Evolutionary conservation across 2,888 invertebrate genomes (phyloP).

Genomic region (Zootermopsis nevadensis): DNA sequence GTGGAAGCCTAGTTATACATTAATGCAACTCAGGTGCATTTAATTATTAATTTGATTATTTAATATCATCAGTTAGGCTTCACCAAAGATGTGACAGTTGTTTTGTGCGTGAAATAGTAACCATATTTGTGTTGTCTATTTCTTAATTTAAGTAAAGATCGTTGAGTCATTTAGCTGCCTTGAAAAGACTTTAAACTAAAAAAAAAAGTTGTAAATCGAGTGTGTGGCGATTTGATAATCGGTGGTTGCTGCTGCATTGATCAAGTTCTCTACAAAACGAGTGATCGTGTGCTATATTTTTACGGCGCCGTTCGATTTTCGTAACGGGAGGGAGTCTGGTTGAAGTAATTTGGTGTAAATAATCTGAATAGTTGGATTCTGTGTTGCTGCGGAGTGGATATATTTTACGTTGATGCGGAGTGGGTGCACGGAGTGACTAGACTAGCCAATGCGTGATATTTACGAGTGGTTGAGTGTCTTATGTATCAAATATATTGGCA

Average conservation of each 20-base stretch:
- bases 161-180: conserved; percentile 38
- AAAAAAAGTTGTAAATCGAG: conserved; percentile 1
- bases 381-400: not conserved
- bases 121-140: not conserved
- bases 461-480: not conserved
- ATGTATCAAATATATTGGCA: not conserved
- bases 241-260: conserved; percentile 1
- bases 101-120: not conserved
- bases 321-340: not conserved
- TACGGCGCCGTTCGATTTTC: not conserved
- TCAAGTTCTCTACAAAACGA: not conserved
- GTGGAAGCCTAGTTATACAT: conserved; percentile 39
- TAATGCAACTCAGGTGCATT: not conserved
- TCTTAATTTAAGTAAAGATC: conserved; percentile 17
- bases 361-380: not conserved
- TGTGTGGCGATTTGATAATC: conserved; percentile 16
- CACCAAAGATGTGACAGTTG: not conserved
- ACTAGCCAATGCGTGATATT: not conserved
- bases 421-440: not conserved
- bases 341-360: not conserved
- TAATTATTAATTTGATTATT: conserved; percentile 20
- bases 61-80: not conserved
- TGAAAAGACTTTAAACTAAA: conserved; percentile 20
- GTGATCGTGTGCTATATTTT: not conserved
- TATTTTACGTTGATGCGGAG: not conserved